A percentile compares a stretch with the other conserved stretches of the same genome.
These are phyloP conservation scores for Nesometra sesokonis DNA, from an alignment of 35 echinoderm and acorn worm genomes.

Conservation along the genomic window DNA sequence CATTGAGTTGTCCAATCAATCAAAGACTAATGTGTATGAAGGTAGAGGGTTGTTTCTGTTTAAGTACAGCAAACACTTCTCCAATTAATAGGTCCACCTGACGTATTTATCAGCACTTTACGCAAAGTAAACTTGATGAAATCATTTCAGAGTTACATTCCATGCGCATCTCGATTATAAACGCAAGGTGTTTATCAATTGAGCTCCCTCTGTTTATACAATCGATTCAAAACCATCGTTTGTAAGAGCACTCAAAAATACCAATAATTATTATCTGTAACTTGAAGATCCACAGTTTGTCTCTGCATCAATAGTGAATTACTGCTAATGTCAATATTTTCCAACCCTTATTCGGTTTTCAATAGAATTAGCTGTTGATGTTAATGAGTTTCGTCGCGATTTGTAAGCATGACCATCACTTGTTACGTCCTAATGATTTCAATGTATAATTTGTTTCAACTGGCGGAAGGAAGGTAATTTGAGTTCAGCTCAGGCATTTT, in stretches of 20 bases:
- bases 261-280: conserved; percentile 1
- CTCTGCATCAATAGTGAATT: not conserved
- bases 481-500: not conserved
- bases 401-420: not conserved
- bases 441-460: not conserved
- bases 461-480: not conserved
- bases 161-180: not conserved
- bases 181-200: not conserved
- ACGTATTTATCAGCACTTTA: not conserved
- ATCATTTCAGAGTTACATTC: not conserved
- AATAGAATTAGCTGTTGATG: not conserved
- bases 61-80: not conserved
- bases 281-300: not conserved
- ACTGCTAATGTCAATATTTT: not conserved
- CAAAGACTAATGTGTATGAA: not conserved
- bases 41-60: not conserved
- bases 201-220: not conserved
- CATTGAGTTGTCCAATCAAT: not conserved
- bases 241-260: not conserved
- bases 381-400: not conserved
- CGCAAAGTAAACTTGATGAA: not conserved
- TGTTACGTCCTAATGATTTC: too few species aligned
- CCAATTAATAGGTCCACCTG: not conserved
- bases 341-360: not conserved
- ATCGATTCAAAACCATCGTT: not conserved